phyloP scores from a whole-genome alignment of 2,113 vertebrate genomes.

The Tetrax tetrax region DNA sequence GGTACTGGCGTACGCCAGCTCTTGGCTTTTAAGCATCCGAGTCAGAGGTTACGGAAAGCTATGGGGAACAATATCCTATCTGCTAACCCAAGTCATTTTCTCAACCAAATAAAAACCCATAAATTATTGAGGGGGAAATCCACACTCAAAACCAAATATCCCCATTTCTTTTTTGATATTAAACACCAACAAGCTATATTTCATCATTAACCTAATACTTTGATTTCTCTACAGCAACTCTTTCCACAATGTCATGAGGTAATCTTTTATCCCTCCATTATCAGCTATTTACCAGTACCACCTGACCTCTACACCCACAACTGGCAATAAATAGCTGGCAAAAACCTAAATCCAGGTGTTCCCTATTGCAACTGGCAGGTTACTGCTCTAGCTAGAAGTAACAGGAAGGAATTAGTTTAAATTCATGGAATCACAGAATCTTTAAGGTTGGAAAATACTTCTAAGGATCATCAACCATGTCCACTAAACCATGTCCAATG shows the following conservation, averaged over 20 bases:
- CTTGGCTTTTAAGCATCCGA: background rate
- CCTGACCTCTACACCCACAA: background rate
- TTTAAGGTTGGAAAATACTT: no score
- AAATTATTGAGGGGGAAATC: rapidly evolving
- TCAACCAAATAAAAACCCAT: background rate
- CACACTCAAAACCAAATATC: background rate
- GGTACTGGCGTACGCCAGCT: rapidly evolving
- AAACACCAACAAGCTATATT: background rate
- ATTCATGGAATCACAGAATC: background rate
- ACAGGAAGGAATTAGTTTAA: background rate
- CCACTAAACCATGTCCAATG: no score
- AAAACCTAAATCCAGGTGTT: background rate
- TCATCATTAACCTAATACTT: background rate
- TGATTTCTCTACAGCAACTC: background rate
- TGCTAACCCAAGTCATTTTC: background rate
- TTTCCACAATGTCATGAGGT: background rate
- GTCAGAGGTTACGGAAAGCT: background rate
- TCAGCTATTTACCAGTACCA: background rate
- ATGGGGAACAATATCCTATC: background rate
- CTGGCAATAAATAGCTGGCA: background rate
- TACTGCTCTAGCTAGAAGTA: background rate
- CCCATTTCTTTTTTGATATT: background rate
- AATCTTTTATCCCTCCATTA: background rate
- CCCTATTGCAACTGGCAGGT: background rate
- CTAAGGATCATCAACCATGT: no score